Conservation (phyloP, 30 jellyfish, hydroid and myxozoan genomes). For the Hydractinia echinata region DNA sequence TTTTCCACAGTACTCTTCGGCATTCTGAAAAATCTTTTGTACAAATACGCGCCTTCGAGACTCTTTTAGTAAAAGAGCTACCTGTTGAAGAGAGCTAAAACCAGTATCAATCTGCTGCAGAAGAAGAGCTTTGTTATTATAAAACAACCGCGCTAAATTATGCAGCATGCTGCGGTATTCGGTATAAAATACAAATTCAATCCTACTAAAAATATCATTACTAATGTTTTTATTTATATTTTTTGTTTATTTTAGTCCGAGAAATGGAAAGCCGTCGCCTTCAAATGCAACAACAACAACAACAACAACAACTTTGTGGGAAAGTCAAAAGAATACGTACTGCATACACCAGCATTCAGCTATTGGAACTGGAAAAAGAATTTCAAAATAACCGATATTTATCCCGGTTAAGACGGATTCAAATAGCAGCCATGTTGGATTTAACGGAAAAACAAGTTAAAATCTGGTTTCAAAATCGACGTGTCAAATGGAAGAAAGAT, state of each 20-base stretch:
- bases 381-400: conserved; percentile 84
- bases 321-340: conserved; percentile 86
- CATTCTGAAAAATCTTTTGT: no score
- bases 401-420: conserved; percentile 85
- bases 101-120: no score
- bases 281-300: conserved; percentile 45
- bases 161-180: no score
- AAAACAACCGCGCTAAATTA: no score
- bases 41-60: no score
- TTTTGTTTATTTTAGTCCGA: conserved; percentile 40
- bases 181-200: no score
- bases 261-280: conserved; percentile 69
- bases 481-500: conserved; percentile 96
- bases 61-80: no score
- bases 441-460: conserved; percentile 92
- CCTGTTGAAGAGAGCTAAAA: no score
- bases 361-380: conserved; percentile 82
- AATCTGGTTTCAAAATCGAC: conserved; percentile 91
- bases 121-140: no score
- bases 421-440: conserved; percentile 90
- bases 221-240: not conserved
- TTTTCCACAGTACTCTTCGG: no score
- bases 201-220: no score
- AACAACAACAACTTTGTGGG: conserved; percentile 45
- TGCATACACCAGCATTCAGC: conserved; percentile 95